Conservation (phyloP, 2,113 vertebrate species). For the Ploceus nigricollis region DNA sequence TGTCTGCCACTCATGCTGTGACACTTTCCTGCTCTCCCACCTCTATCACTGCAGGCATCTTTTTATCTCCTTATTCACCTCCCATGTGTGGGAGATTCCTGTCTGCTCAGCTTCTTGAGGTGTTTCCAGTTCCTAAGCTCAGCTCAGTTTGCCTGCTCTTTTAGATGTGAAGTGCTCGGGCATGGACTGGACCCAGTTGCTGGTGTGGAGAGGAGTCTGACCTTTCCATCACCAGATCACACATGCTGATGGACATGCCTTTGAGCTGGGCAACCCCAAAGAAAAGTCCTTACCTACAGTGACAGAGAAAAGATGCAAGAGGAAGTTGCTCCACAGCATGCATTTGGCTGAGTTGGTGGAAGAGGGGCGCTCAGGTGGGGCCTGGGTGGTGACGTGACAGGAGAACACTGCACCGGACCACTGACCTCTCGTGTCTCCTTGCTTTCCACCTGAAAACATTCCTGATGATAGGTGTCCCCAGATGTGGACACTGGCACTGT, state of each 20-base stretch:
- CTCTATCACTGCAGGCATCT: not conserved
- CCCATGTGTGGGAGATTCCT: no score
- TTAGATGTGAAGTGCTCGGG: not conserved
- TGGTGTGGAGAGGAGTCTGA: not conserved
- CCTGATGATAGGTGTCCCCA: not conserved
- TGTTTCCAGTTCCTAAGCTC: not conserved
- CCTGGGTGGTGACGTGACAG: not conserved
- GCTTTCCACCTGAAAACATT: not conserved
- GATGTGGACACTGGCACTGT: not conserved
- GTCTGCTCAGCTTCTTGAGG: not conserved
- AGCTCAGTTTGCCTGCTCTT: fast-evolving
- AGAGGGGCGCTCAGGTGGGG: not conserved
- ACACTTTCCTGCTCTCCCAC: not conserved
- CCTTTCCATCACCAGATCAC: not conserved
- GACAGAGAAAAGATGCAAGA: not conserved
- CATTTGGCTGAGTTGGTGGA: not conserved
- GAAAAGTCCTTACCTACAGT: not conserved
- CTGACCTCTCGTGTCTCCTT: not conserved
- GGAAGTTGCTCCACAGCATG: not conserved
- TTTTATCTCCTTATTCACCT: not conserved
- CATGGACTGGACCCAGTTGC: no score
- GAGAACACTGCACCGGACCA: not conserved
- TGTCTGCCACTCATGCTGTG: not conserved
- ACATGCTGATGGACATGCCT: not conserved
- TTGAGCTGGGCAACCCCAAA: fast-evolving